A percentile compares a stretch with the other conserved stretches of the same genome.
Evolutionary conservation across 2,888 invertebrate genomes (phyloP).

Genomic region (Euzophera pinguis): DNA sequence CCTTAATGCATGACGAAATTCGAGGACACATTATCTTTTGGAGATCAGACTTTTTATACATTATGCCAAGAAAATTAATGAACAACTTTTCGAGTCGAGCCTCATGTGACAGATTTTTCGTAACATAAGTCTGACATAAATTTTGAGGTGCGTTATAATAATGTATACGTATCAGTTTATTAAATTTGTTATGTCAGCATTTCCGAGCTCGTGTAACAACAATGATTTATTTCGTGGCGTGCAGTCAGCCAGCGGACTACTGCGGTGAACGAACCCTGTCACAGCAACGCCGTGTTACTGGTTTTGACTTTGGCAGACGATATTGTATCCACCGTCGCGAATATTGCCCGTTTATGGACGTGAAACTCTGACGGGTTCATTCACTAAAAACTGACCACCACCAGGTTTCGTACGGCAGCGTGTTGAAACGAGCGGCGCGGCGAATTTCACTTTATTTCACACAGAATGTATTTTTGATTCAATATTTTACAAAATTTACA

Average conservation of each 20-base stretch:
- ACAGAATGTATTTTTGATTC: neutral
- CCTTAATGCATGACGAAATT: too few relatives aligned
- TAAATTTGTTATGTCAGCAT: slow-evolving; percentile 46
- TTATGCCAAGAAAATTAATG: slow-evolving; percentile 6
- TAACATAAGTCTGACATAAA: slow-evolving; percentile 2
- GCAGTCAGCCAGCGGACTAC: slow-evolving; percentile 35
- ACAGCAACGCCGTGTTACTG: slow-evolving; percentile 57
- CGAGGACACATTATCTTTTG: neutral
- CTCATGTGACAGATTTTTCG: neutral
- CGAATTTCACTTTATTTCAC: slow-evolving; percentile 4
- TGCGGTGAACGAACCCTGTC: slow-evolving; percentile 76
- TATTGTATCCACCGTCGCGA: slow-evolving; percentile 38
- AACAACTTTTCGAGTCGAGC: neutral
- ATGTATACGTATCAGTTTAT: slow-evolving; percentile 35
- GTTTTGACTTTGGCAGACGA: slow-evolving; percentile 66
- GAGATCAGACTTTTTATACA: neutral
- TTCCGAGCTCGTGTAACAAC: slow-evolving; percentile 44
- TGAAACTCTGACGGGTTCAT: slow-evolving; percentile 49
- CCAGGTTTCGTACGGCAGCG: slow-evolving; percentile 5
- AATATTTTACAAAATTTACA: too few relatives aligned
- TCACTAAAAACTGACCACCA: slow-evolving; percentile 36
- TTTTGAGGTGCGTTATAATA: neutral
- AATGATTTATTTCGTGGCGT: slow-evolving; percentile 59
- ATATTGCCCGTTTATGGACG: slow-evolving; percentile 62
- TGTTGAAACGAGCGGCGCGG: neutral